Conservation (phyloP, 2,113 vertebrate species). For the Panthera uncia region DNA sequence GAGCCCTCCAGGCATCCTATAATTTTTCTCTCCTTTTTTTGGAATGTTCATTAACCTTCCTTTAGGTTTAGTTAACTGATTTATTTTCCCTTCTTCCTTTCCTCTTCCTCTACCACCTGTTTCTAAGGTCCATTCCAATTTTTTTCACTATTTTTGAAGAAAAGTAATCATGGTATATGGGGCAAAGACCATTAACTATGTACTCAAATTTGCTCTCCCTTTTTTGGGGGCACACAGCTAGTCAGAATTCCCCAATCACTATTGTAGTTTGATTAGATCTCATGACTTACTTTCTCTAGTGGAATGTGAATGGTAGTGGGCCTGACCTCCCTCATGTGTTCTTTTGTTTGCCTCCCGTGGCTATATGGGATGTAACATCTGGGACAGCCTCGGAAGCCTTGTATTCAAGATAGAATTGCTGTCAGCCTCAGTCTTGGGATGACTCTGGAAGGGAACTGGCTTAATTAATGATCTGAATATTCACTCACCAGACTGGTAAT, state of each 20-base stretch:
- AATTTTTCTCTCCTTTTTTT: background rate
- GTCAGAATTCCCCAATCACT: background rate
- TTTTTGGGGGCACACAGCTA: background rate
- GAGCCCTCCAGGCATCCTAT: too few species aligned
- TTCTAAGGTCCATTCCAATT: background rate
- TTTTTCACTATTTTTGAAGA: background rate
- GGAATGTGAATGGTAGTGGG: background rate
- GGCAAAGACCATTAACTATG: background rate
- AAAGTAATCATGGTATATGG: background rate
- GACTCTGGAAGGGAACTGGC: background rate
- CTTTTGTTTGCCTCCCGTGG: background rate
- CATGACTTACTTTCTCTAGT: background rate
- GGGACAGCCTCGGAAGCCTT: background rate
- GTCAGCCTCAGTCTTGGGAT: background rate
- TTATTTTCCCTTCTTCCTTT: background rate
- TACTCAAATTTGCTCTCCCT: background rate
- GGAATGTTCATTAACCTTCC: background rate
- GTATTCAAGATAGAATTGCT: background rate
- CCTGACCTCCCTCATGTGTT: background rate
- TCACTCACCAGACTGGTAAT: background rate
- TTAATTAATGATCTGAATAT: background rate
- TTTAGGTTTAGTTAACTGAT: background rate
- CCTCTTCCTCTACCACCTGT: background rate
- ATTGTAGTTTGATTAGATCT: background rate
- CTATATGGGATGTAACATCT: background rate